A percentile compares a stretch with the other conserved stretches of the same genome.
These are phyloP conservation scores for Dynastes tityus DNA, from an alignment of 2,888 invertebrate genomes.

Conservation along the genomic window DNA sequence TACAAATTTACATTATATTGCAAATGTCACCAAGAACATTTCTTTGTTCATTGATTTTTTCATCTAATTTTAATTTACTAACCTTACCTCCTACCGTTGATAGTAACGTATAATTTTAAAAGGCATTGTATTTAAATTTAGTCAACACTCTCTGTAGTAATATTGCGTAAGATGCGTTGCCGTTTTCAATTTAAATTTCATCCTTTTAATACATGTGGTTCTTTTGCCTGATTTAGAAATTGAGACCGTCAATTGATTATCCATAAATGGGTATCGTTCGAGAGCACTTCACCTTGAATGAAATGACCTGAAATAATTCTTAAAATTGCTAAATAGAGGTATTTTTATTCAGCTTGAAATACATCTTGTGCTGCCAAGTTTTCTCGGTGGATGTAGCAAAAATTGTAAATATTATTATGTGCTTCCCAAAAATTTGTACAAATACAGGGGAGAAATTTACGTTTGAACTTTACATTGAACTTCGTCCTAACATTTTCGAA, in stretches of 20 bases:
- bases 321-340: slow-evolving; percentile 29
- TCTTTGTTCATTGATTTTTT: slow-evolving; percentile 47
- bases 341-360: not conserved
- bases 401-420: not conserved
- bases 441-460: no score
- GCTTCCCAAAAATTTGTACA: not conserved
- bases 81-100: slow-evolving; percentile 4
- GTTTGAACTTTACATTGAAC: no score
- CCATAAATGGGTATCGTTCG: slow-evolving; percentile 43
- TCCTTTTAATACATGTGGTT: slow-evolving; percentile 16
- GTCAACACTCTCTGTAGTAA: no score
- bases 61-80: slow-evolving; percentile 41
- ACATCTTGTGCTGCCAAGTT: not conserved
- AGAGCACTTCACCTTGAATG: slow-evolving; percentile 44
- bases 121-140: not conserved
- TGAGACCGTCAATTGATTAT: slow-evolving; percentile 29
- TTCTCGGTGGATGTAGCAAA: not conserved
- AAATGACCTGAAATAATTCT: slow-evolving; percentile 28
- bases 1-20: not conserved
- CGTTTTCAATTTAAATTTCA: not conserved
- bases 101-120: not conserved
- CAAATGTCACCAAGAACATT: slow-evolving; percentile 24
- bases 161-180: not conserved
- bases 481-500: no score
- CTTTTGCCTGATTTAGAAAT: slow-evolving; percentile 14